phyloP scores from a whole-genome alignment of 2,797 vertebrate genomes.

The Remorina albescens region DNA sequence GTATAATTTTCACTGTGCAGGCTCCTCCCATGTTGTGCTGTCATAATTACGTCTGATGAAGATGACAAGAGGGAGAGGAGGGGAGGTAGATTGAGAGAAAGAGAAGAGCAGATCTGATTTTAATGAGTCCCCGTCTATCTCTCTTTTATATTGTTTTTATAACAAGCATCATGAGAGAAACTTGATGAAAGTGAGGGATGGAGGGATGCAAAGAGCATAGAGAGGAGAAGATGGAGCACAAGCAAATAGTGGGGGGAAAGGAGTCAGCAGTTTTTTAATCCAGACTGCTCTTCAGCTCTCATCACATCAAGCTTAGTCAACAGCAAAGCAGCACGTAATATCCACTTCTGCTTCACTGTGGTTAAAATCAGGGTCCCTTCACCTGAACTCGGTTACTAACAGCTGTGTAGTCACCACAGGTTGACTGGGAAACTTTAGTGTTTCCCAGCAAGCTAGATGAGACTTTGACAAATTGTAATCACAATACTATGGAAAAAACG shows the following conservation, averaged over 20 bases:
- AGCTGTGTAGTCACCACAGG: neutral
- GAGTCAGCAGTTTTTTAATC: constrained; percentile 78
- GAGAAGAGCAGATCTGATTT: constrained; percentile 33
- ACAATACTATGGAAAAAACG: too few species aligned
- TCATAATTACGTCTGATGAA: constrained; percentile 72
- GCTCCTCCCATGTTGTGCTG: constrained; percentile 56
- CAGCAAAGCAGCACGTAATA: constrained; percentile 45
- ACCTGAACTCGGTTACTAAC: constrained; percentile 20
- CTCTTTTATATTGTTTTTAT: constrained; percentile 39
- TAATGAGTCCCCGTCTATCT: constrained; percentile 64
- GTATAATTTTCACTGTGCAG: constrained; percentile 62
- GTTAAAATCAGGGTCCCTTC: constrained; percentile 37
- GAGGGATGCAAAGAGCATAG: constrained; percentile 32
- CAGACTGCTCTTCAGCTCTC: constrained; percentile 66
- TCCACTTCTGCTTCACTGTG: constrained; percentile 41
- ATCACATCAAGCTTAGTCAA: constrained; percentile 69
- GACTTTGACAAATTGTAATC: neutral
- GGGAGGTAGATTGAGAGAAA: constrained; percentile 44
- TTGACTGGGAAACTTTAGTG: neutral
- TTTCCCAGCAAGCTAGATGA: too few species aligned
- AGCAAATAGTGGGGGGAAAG: constrained; percentile 43
- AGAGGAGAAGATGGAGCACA: constrained; percentile 33
- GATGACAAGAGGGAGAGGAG: constrained; percentile 57
- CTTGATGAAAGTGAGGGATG: constrained; percentile 42
- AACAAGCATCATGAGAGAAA: constrained; percentile 60